Base-by-base conservation (phyloP, 2,888 invertebrate species). In the Drosophila demipolita region DNA sequence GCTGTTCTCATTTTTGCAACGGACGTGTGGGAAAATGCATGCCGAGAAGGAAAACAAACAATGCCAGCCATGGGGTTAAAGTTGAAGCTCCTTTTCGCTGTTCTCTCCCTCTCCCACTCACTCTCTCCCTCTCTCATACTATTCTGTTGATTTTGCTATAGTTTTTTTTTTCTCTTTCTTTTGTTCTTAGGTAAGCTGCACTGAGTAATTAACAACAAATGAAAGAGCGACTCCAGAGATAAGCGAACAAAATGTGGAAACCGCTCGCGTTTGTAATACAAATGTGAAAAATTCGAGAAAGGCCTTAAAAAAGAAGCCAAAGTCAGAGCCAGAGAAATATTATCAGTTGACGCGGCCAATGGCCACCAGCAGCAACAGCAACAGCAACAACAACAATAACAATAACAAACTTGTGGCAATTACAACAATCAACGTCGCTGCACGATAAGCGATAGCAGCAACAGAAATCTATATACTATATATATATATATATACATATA, bases 401-500 rank as follows among this genome's bases (percentile, higher is more conserved):
- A 53, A 26, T 49, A 53, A 45, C 32, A 68, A 57, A 71, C 82
- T 83, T 80, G 66, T 68, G 45, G 76, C 82, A 86, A 82, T 83
- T 76, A 82, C 82, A 82, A 83, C 83, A 86, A 82, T 79, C 86
- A 85, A 82, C 75, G 57, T 58, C 35, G 71, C 40, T 33, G 65
- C 66, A 66, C 74, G 82, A 79, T 82, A 82, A 79, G 83, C 82
- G 69, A 78, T 78, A 68, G 53, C 71, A 33, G 20, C 50, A 66
- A 48, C 72, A 59, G 52, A 66, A 77, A 65, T 49, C 62, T 26
- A 48, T 57, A 52, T 33, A 63, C 29, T 64, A 32, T 45, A 40
- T 42, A 59, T 52, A 32, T 45, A 55, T 38, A 29, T 12, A 12
- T 3, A 7, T n/a, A 32, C 50, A 58, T 40, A 38, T 48, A 55